phyloP scores from a whole-genome alignment of 2,113 vertebrate genomes.

The Meriones unguiculatus region DNA sequence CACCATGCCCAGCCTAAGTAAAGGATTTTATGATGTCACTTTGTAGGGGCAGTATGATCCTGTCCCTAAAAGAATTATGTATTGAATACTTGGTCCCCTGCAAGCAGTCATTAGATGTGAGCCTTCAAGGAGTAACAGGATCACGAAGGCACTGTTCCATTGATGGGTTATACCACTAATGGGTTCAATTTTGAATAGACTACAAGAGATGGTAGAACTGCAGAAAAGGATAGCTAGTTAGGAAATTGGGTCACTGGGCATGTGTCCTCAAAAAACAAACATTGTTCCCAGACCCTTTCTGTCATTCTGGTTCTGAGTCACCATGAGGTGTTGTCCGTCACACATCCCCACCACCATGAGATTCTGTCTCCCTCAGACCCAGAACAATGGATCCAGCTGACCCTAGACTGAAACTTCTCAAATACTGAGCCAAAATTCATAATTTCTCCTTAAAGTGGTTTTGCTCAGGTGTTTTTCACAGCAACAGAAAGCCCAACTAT shows the following conservation, averaged over 20 bases:
- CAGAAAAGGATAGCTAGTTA: neutral
- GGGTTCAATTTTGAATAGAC: neutral
- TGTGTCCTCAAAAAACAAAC: neutral
- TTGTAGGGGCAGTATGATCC: neutral
- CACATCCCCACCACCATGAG: neutral
- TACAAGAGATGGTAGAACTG: neutral
- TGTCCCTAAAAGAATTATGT: neutral
- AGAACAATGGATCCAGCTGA: neutral
- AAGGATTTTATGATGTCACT: neutral
- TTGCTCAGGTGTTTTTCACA: neutral
- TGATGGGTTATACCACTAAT: neutral
- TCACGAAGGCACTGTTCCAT: neutral
- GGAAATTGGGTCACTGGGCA: neutral
- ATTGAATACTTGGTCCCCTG: neutral
- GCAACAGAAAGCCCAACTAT: neutral
- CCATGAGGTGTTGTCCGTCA: neutral
- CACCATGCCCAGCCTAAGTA: neutral
- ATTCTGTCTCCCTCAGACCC: neutral
- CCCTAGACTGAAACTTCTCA: neutral
- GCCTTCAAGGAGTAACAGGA: neutral
- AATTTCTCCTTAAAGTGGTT: neutral
- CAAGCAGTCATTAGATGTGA: neutral
- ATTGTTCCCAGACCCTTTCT: neutral
- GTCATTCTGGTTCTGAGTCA: neutral
- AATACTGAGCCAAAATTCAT: neutral